A percentile compares a stretch with the other conserved stretches of the same genome.
These are phyloP conservation scores for Aphidoletes aphidimyza DNA, from an alignment of 2,888 invertebrate genomes.

Conservation along the genomic window DNA sequence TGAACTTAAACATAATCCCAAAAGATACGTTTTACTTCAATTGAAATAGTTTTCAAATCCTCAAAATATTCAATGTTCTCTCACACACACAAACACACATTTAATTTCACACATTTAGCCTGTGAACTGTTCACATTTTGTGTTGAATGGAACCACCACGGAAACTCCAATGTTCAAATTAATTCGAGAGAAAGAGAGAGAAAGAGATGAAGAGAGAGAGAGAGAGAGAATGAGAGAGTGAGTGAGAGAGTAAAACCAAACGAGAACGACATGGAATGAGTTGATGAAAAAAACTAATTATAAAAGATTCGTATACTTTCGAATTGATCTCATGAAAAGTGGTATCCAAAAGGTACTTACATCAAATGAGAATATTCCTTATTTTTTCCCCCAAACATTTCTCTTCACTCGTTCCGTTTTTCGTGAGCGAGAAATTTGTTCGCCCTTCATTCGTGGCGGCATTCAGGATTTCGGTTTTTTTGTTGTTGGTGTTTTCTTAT, in stretches of 20 bases:
- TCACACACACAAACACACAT: neutral
- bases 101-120: conserved; percentile 8
- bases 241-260: neutral
- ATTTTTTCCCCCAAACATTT: neutral
- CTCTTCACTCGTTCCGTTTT: neutral
- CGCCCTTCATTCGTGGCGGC: neutral
- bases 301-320: conserved; percentile 26
- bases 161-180: neutral
- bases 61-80: conserved; percentile 28
- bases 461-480: neutral
- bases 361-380: conserved; percentile 7
- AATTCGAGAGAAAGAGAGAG: neutral
- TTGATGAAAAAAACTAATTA: conserved; percentile 52
- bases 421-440: conserved; percentile 10
- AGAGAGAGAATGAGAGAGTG: neutral
- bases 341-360: conserved; percentile 47
- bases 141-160: neutral
- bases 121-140: neutral
- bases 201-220: too few species aligned
- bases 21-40: conserved; percentile 35
- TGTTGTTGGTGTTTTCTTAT: neutral
- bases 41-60: conserved; percentile 45
- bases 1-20: conserved; percentile 29
- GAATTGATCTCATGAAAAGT: conserved; percentile 44
- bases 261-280: neutral